Percentiles rank a stretch among this genome's conserved stretches.
Conservation (phyloP, 2,888 invertebrate genomes). For the Acleris emargana region DNA sequence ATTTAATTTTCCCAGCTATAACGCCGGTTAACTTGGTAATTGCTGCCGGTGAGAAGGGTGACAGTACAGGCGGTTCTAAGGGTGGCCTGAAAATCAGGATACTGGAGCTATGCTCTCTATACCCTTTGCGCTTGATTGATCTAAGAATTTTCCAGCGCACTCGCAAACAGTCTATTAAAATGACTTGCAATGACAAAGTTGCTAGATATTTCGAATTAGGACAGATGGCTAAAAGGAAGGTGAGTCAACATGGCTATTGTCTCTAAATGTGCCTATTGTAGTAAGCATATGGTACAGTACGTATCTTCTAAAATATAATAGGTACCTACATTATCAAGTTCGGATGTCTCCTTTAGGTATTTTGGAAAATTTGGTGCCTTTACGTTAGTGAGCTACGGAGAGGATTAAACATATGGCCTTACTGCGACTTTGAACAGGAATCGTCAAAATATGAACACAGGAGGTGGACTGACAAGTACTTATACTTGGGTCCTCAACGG, state of each 20-base stretch:
- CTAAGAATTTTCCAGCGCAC: conserved; percentile 82
- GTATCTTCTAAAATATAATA: too few species aligned
- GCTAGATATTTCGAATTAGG: conserved; percentile 87
- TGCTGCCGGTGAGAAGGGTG: conserved; percentile 39
- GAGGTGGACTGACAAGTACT: conserved; percentile 80
- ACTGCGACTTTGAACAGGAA: conserved; percentile 5
- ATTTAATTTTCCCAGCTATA: conserved; percentile 46
- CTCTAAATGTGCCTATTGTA: too few species aligned
- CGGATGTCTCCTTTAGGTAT: conserved; percentile 62
- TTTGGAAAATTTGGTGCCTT: conserved; percentile 85
- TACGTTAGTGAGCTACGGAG: conserved; percentile 68
- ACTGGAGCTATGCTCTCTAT: conserved; percentile 44
- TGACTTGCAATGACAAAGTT: conserved; percentile 70
- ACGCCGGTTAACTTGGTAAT: conserved; percentile 50
- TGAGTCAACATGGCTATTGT: conserved; percentile 48
- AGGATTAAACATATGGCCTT: conserved; percentile 41
- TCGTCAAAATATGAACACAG: not conserved
- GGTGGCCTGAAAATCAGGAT: conserved; percentile 16
- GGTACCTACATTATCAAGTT: too few species aligned
- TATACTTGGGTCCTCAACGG: conserved; percentile 80
- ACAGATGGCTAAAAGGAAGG: conserved; percentile 82
- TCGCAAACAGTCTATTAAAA: conserved; percentile 84
- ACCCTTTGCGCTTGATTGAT: conserved; percentile 44
- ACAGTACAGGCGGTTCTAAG: conserved; percentile 2
- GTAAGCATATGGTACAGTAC: too few species aligned